Evolutionary conservation across 2,113 vertebrate genomes (phyloP), one percentile per base, ranked within the genome.

Genomic region (Boulengerochromis microlepis): DNA sequence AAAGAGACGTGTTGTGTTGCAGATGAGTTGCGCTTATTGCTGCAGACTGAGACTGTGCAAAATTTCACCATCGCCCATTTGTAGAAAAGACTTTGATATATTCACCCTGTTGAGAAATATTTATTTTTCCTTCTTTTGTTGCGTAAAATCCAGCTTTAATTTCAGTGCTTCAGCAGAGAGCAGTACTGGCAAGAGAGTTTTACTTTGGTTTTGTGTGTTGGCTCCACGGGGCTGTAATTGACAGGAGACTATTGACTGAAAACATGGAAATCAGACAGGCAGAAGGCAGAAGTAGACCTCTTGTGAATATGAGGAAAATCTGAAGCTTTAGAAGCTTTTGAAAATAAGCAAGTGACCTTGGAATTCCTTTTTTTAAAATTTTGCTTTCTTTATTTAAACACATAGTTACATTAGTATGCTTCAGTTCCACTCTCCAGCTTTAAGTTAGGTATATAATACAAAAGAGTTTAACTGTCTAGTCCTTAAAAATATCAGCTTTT

Each of bases 271-370:
- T 84, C 74, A 86, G 82, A 76, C 76, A 38, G 19, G 81, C 83
- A 59, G 83, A 38, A 59, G 53, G 83, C 80, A 54, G 38, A 26
- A 26, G 80, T 3, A 57, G 45, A 24, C 71, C 78, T 10, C 78
- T 8, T 35, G 64, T 87, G 86, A 61, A 50, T 82, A 6, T 61
- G 35, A 83, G 45, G 26, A 53, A 85, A 82, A 74, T 31, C 52
- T 13, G 56, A 64, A 80, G 82, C 35, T 82, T 90, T 54, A 83
- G 35, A 87, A 31, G 88, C 80, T 90, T 90, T 81, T 40, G 31
- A 61, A 86, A 53, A 89, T n/a, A 54, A 89, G 82, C 8, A 4
- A 29, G n/a, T 86, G 29, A 91, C 87, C 92, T 93, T 91, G 86
- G 89, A 40, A 45, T 29, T 47, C 13, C 16, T 69, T 80, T 40